Evolutionary conservation across 2,113 vertebrate genomes (phyloP).

Genomic region (Neotragus moschatus): DNA sequence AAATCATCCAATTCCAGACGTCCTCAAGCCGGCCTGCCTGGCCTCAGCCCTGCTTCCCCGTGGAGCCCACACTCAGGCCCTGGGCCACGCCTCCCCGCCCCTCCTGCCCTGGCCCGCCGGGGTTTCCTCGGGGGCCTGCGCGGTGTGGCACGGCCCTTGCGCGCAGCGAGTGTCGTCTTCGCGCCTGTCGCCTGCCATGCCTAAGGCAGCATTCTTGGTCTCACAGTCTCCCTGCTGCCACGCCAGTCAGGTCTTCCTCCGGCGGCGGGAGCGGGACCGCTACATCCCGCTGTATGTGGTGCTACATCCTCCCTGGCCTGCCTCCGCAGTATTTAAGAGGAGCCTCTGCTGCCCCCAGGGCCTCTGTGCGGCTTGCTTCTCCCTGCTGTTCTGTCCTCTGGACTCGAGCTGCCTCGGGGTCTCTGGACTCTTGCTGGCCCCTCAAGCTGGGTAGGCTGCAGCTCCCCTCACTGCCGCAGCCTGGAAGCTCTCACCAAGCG

Average conservation of each 20-base stretch:
- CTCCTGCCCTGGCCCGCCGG: not conserved
- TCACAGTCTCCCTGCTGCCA: no score
- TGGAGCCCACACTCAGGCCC: not conserved
- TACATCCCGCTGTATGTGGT: no score
- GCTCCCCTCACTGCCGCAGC: not conserved
- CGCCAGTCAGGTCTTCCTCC: not conserved
- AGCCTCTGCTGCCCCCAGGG: not conserved
- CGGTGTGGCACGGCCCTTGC: not conserved
- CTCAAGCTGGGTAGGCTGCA: not conserved
- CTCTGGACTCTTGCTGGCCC: not conserved
- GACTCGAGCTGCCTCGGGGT: not conserved
- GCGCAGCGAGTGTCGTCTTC: not conserved
- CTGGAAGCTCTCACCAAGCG: not conserved
- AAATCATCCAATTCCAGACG: not conserved
- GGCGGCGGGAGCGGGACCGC: not conserved
- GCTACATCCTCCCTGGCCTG: not conserved
- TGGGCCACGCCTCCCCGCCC: not conserved
- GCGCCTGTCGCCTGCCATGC: not conserved
- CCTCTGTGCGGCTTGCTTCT: not conserved
- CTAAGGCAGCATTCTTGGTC: not conserved
- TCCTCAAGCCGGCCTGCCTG: not conserved
- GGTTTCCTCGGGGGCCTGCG: not conserved
- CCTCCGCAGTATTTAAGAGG: not conserved
- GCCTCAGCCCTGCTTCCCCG: not conserved
- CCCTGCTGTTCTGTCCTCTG: not conserved